Conservation (phyloP, 30 jellyfish, hydroid and myxozoan genomes). For the Aurelia sp. region DNA sequence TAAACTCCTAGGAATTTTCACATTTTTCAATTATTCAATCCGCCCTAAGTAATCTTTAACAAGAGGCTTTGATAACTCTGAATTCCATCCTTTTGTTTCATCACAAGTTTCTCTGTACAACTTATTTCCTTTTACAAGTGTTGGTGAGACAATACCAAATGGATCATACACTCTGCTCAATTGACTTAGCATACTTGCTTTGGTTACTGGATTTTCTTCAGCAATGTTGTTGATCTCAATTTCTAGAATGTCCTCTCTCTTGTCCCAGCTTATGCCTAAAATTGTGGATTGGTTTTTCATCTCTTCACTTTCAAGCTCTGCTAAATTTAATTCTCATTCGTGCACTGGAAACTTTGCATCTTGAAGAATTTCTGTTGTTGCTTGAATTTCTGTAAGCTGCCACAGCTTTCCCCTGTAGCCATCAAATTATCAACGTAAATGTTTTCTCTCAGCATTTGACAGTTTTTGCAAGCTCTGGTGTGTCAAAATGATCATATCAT, state of each 20-base stretch:
- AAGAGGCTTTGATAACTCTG: no score
- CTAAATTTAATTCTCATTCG: no score
- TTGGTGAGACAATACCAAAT: no score
- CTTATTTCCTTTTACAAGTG: no score
- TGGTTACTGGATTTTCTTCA: constrained; percentile 14
- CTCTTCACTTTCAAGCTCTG: no score
- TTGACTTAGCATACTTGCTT: constrained; percentile 1
- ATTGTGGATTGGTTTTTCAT: constrained; percentile 17
- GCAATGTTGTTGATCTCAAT: constrained; percentile 1
- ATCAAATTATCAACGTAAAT: constrained; percentile 30
- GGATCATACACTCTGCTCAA: no score
- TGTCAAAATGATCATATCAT: constrained; percentile 15
- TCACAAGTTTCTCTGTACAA: no score
- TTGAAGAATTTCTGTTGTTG: constrained; percentile 2
- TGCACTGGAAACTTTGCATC: constrained; percentile 38
- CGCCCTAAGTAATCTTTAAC: neutral
- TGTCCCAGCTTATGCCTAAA: constrained; percentile 29
- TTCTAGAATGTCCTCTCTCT: constrained; percentile 12
- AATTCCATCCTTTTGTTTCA: no score
- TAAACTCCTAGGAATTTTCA: constrained; percentile 11
- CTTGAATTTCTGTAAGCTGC: neutral
- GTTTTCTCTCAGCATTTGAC: neutral
- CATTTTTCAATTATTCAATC: constrained; percentile 4
- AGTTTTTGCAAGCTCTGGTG: constrained; percentile 18
- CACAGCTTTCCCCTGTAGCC: constrained; percentile 10